These are phyloP conservation scores for Eupeodes corollae DNA, from an alignment of 1,140 invertebrate genomes.

Conservation along the genomic window DNA sequence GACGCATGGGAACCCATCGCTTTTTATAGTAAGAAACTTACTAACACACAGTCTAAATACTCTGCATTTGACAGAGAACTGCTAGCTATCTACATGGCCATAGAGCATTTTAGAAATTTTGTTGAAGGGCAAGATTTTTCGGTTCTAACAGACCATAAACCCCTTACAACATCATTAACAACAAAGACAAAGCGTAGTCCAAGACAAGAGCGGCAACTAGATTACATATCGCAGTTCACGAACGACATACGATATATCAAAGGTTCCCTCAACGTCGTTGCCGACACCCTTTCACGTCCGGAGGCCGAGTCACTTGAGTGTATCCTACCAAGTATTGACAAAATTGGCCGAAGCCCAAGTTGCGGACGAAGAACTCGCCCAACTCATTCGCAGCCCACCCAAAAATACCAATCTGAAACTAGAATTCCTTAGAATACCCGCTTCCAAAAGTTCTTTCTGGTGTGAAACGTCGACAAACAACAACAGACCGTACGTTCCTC, in stretches of 20 bases:
- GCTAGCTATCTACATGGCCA: conserved; percentile 20
- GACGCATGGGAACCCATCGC: background rate
- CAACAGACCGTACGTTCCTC: background rate
- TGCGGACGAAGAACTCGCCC: too few species aligned
- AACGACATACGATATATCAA: conserved; percentile 28
- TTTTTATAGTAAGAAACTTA: background rate
- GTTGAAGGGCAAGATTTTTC: conserved; percentile 34
- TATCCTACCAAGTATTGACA: background rate
- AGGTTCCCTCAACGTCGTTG: conserved; percentile 28
- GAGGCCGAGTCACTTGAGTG: too few species aligned
- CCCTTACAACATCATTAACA: conserved; percentile 24
- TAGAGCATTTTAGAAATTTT: conserved; percentile 10
- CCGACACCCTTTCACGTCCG: conserved; percentile 26
- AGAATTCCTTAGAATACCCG: too few species aligned
- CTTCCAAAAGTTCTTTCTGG: too few species aligned
- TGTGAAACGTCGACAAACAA: conserved; percentile 6
- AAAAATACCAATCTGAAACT: background rate
- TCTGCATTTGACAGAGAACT: conserved; percentile 30
- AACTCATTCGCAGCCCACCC: background rate
- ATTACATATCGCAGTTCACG: conserved; percentile 34
- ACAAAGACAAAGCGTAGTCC: conserved; percentile 19
- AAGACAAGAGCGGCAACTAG: conserved; percentile 23
- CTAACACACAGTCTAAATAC: conserved; percentile 3
- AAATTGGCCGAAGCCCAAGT: conserved; percentile 1
- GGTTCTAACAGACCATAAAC: conserved; percentile 37